Evolutionary conservation across 1,140 invertebrate genomes (phyloP), one percentile per base, ranked within the genome.

Genomic region (Nomia melanderi): DNA sequence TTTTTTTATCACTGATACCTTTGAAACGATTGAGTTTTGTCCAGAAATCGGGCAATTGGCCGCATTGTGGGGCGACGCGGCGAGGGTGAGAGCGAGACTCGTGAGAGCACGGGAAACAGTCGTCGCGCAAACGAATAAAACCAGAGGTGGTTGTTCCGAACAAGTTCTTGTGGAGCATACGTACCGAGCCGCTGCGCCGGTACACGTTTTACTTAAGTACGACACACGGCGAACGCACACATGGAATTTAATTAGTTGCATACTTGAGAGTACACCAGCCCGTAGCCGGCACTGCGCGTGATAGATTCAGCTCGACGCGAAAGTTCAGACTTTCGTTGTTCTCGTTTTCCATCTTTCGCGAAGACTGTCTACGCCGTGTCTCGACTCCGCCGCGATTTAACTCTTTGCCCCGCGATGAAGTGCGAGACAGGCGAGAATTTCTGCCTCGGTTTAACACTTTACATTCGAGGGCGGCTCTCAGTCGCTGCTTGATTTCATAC

Each of bases 171-270:
- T 20, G 25, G 64, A 44, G 25, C n/a, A 39, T 47, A 53, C 60
- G 53, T 47, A 39, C 57, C n/a, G n/a, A 62, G 53, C 62, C 29
- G 33, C 70, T 7, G 36, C 50, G n/a, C 56, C 1, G 31, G 73
- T 47, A 64, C 62, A 44, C 50, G 59, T 63, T 65, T 59, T 50
- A 41, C 44, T 31, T 27, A 81, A 67, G 62, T 66, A 82, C 63
- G 56, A 73, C 75, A 41, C 60, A 67, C 63, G 62, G 63, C 64
- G 56, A 63, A 63, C 70, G 59, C 71, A 70, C 29, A 44, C 66
- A 23, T 29, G 67, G 79, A 83, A 84, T 84, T 84, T 84, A 84
- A 84, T 84, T 84, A 83, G 78, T 77, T 75, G 78, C 70, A 59
- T 80, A 84, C 81, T 83, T 65, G 57, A 83, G 69, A 57, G 54